Evolutionary conservation across 1,140 invertebrate genomes (phyloP).

Genomic region (Radopholus similis): DNA sequence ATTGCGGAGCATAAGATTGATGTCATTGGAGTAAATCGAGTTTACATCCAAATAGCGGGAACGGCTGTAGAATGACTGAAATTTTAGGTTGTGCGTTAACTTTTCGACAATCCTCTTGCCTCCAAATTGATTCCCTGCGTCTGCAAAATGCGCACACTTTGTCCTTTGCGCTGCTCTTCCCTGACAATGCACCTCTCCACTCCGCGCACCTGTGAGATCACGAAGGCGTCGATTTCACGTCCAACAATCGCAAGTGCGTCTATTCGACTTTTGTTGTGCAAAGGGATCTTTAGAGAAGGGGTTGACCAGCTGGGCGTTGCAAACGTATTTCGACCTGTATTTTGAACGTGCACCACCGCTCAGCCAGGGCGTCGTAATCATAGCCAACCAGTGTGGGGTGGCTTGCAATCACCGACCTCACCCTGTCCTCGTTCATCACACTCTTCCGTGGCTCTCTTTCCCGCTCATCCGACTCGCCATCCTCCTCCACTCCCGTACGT

Average conservation of each 20-base stretch:
- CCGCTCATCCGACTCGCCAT: constrained; percentile 27
- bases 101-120: constrained; percentile 63
- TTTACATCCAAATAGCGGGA: constrained; percentile 77
- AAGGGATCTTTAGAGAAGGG: constrained; percentile 59
- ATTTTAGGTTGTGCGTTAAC: not conserved
- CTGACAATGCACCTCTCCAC: constrained; percentile 77
- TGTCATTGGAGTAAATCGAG: constrained; percentile 85
- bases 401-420: constrained; percentile 28
- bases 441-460: not conserved
- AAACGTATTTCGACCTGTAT: constrained; percentile 64
- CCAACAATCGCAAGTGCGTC: constrained; percentile 66
- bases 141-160: constrained; percentile 69
- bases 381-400: constrained; percentile 66
- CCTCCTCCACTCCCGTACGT: constrained; percentile 53
- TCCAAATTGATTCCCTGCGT: constrained; percentile 91
- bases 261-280: constrained; percentile 54
- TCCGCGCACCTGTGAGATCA: constrained; percentile 75
- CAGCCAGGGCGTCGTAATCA: constrained; percentile 70
- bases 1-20: constrained; percentile 76
- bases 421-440: not conserved
- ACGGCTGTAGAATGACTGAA: constrained; percentile 78
- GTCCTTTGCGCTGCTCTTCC: constrained; percentile 57
- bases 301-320: not conserved
- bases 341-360: constrained; percentile 73
- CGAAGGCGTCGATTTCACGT: constrained; percentile 70